Evolutionary conservation across 2,888 invertebrate species (phyloP).

Genomic region (Hedychridium roseum): DNA sequence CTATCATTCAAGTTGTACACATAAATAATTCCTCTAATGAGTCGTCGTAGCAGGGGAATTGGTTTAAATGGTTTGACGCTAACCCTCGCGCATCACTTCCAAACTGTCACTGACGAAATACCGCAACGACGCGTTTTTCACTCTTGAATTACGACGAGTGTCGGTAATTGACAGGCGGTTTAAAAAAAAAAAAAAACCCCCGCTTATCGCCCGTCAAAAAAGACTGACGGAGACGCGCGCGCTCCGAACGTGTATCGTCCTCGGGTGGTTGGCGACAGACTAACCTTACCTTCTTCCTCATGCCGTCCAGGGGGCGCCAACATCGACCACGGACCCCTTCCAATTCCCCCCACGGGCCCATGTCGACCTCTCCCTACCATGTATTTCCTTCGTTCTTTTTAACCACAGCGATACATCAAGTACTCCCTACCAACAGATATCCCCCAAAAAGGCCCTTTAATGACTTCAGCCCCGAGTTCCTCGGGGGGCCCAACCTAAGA

Average conservation of each 20-base stretch:
- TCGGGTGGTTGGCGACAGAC: slow-evolving; percentile 54
- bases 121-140: not conserved
- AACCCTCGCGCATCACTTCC: not conserved
- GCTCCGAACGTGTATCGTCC: slow-evolving; percentile 30
- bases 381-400: slow-evolving; percentile 7
- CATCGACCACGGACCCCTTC: slow-evolving; percentile 18
- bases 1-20: no score
- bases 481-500: no score
- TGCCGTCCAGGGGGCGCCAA: slow-evolving; percentile 55
- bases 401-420: no score
- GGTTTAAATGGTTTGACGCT: not conserved
- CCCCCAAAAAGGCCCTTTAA: no score
- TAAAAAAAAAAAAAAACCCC: no score
- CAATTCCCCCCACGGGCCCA: slow-evolving; percentile 6
- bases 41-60: not conserved
- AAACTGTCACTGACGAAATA: not conserved
- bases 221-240: slow-evolving; percentile 25
- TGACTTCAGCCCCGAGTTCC: no score
- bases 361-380: slow-evolving; percentile 6
- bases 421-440: no score
- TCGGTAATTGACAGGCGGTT: no score
- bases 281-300: slow-evolving; percentile 49
- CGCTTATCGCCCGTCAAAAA: no score
- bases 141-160: not conserved
- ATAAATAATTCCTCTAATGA: no score